Evolutionary conservation across 2,888 invertebrate species (phyloP).

Genomic region (Philaethria dido): DNA sequence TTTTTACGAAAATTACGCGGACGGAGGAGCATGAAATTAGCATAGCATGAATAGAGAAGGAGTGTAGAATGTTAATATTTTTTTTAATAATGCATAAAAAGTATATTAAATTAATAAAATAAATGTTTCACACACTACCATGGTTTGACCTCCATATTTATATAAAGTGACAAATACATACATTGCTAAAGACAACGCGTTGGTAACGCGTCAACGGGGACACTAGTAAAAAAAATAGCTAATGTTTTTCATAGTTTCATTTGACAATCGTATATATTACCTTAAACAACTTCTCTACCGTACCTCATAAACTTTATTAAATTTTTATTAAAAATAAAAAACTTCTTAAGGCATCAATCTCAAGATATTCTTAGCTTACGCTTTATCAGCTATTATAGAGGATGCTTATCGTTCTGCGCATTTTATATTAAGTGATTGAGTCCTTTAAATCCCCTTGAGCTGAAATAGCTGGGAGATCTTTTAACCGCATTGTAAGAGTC

Average conservation of each 20-base stretch:
- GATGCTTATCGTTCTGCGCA: conserved; percentile 33
- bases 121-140: too few species aligned
- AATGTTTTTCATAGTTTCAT: not conserved
- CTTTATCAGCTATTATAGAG: conserved; percentile 38
- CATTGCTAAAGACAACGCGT: too few species aligned
- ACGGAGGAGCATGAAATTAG: too few species aligned
- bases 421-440: conserved; percentile 42
- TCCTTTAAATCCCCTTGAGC: conserved; percentile 28
- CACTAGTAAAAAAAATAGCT: too few species aligned
- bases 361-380: conserved; percentile 33
- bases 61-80: too few species aligned
- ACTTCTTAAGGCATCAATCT: conserved; percentile 19
- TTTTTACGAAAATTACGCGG: too few species aligned
- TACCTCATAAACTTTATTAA: not conserved
- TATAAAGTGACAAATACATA: too few species aligned
- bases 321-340: not conserved
- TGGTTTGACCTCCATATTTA: too few species aligned
- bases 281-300: not conserved
- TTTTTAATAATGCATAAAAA: too few species aligned
- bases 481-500: conserved; percentile 12
- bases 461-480: conserved; percentile 25
- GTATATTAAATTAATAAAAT: too few species aligned
- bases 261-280: not conserved
- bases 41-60: too few species aligned
- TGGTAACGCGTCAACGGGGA: too few species aligned